A percentile compares a stretch with the other conserved stretches of the same genome.
These are phyloP conservation scores for Leguminivora glycinivorella DNA, from an alignment of 1,140 invertebrate genomes.

Conservation along the genomic window DNA sequence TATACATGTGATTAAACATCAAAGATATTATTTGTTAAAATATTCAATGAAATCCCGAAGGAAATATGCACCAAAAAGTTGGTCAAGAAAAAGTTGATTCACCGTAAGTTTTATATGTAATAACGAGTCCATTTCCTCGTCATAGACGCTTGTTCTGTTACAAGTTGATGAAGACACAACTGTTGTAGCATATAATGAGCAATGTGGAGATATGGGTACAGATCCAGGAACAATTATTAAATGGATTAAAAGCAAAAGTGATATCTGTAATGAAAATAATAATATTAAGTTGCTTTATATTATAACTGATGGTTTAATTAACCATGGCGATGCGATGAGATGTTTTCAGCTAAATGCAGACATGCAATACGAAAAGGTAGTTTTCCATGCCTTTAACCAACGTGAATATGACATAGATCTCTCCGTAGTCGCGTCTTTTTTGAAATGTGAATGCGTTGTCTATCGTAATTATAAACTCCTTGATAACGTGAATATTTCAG, in stretches of 20 bases:
- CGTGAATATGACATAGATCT: constrained; percentile 29
- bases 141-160: too few relatives aligned
- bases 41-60: too few relatives aligned
- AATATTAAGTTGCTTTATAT: constrained; percentile 43
- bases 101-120: too few relatives aligned
- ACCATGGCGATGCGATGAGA: neutral
- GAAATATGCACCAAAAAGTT: too few relatives aligned
- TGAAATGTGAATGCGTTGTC: constrained; percentile 39
- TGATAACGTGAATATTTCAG: constrained; percentile 40
- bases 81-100: too few relatives aligned
- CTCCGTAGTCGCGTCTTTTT: constrained; percentile 46
- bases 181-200: constrained; percentile 30
- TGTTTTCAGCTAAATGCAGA: constrained; percentile 38
- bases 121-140: too few relatives aligned
- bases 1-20: too few relatives aligned
- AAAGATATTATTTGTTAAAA: too few relatives aligned
- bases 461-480: constrained; percentile 39
- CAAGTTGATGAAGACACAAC: constrained; percentile 34
- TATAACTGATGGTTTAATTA: constrained; percentile 43
- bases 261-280: constrained; percentile 21
- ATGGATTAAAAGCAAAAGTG: constrained; percentile 29
- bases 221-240: constrained; percentile 35
- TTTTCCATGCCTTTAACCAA: constrained; percentile 42
- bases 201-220: constrained; percentile 25
- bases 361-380: constrained; percentile 42